Evolutionary conservation across 2,797 vertebrate species (phyloP), one percentile per base, ranked within the genome.

Genomic region (Sibirionetta formosa): DNA sequence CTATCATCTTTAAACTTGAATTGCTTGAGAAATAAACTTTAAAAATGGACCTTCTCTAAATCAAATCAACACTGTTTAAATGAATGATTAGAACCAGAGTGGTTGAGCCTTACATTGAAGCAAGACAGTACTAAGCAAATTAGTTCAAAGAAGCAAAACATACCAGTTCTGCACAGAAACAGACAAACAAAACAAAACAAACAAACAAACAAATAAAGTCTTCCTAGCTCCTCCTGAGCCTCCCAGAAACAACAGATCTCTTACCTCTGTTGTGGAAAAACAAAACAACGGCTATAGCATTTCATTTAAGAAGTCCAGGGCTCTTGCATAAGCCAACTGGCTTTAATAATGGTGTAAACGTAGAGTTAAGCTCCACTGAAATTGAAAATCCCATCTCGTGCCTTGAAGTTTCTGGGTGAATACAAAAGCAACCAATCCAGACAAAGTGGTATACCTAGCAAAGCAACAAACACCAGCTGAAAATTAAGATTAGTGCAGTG

Each of bases 1-100:
- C 86, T 65, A 60, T 83, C 7, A 88, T 73, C 75, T 82, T 94
- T 93, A 76, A 82, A 89, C 7, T 90, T 95, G 78, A 90, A 94
- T 94, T 95, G n/a, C 26, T 31, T 16, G 33, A 54, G 4, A 53
- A 65, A 61, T 75, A 95, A 91, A 76, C 57, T 53, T 72, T 88
- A 36, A 19, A 91, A 35, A 16, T 13, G 20, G 36, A 92, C 15
- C 2, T 33, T 1, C 29, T 84, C 58, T 94, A 16, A 19, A 83
- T 9, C 2, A 42, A 66, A 71, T 24, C 42, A 71, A 7, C 4
- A 42, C 8, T 51, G 5, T 56, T 81, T 75, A 73, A 66, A 64
- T 27, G 33, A 71, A 84, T 36, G 4, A 3, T 5, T 65, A 7
- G 36, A 56, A 9, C 76, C 46, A 65, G 19, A 78, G 8, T 1